Conservation (phyloP, 2,888 invertebrate species). For the Chydorus sphaericus region DNA sequence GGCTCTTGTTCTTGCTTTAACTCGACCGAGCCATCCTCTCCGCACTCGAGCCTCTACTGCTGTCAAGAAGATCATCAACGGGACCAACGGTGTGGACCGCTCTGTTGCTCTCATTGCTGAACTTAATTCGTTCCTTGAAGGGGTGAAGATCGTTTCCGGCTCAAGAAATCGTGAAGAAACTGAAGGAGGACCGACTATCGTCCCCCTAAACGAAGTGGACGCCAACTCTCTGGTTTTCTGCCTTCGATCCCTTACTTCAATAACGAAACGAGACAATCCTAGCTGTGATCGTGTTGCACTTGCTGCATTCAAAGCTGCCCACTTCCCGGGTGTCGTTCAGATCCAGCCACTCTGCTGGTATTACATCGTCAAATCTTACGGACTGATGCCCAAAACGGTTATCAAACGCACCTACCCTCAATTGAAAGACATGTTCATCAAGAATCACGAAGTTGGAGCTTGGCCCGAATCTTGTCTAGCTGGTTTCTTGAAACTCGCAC, state of each 20-base stretch:
- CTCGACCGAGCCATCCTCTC: constrained; percentile 44
- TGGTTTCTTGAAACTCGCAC: constrained; percentile 47
- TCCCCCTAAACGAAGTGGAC: constrained; percentile 31
- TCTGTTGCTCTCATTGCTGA: constrained; percentile 48
- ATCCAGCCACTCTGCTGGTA: constrained; percentile 13
- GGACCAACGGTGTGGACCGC: constrained; percentile 44
- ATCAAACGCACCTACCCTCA: constrained; percentile 10
- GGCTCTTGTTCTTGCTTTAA: constrained; percentile 52
- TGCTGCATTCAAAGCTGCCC: constrained; percentile 52
- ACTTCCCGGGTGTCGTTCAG: constrained; percentile 44
- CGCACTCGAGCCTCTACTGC: constrained; percentile 45
- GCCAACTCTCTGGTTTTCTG: constrained; percentile 29
- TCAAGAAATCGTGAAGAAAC: constrained; percentile 18
- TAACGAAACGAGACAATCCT: constrained; percentile 28
- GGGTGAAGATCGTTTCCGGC: constrained; percentile 26
- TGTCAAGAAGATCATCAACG: constrained; percentile 43
- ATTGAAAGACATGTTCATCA: constrained; percentile 37
- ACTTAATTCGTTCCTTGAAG: constrained; percentile 47
- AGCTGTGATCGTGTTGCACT: constrained; percentile 46
- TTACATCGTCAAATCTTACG: constrained; percentile 9
- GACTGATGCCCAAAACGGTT: constrained; percentile 7
- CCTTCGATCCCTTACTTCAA: constrained; percentile 26
- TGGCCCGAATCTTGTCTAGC: constrained; percentile 56
- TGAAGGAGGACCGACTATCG: constrained; percentile 25
- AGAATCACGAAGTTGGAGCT: constrained; percentile 32